Evolutionary conservation across 2,113 vertebrate genomes (phyloP), one percentile per base, ranked within the genome.

Genomic region (Caranx ignobilis): DNA sequence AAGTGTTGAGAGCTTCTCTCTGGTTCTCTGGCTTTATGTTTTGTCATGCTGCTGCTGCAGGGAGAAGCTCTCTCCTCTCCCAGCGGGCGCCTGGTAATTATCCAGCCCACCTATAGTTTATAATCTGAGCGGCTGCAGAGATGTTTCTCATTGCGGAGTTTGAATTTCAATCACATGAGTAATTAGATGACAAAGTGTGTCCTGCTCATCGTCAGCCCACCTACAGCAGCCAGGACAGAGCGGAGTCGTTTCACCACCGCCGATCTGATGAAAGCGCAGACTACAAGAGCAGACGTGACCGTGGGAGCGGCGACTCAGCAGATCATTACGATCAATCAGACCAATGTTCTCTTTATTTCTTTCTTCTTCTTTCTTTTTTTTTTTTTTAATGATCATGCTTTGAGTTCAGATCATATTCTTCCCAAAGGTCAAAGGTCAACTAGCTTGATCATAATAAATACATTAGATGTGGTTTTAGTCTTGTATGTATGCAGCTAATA

Each of bases 61-160:
- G 32, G 54, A 71, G 47, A 15, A 65, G 26, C 55, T 73, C 54
- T 48, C 31, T 5, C 7, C 37, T 59, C 79, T 64, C 41, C 3
- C 9, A 6, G 12, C 73, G 35, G 18, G 34, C 52, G 21, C 63
- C 77, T 32, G 54, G 56, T 78, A 80, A 83, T 88, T 81, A 82
- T 74, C 72, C 66, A 50, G 71, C 79, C 77, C 84, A 73, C 81
- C 87, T 56, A 69, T 62, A 43, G 77, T 64, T 75, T 61, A 54
- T 70, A 50, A 81, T 81, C 72, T 60, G 10, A 60, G 62, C 19
- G 0, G 15, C 60, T 37, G 76, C 31, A 65, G 74, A 71, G 81
- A 81, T n/a, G 54, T 57, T 59, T 31, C 76, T 80, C 54, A 15
- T 26, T 35, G 57, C 45, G 57, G 57, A 57, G 72, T 43, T 60